Conservation (phyloP, 1,140 invertebrate species). For the Orchesella cincta region DNA sequence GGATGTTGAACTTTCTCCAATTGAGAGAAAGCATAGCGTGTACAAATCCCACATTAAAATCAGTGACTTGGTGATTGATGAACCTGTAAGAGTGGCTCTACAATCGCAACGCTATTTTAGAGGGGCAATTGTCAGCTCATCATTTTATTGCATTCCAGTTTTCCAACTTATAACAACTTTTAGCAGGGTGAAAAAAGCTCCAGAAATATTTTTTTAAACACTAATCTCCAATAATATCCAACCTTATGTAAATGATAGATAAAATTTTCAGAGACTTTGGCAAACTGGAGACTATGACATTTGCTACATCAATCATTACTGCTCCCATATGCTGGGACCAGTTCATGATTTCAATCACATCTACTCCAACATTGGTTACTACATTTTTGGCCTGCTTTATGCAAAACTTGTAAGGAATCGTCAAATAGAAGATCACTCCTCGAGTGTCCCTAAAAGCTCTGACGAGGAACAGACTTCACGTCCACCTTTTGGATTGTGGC, state of each 20-base stretch:
- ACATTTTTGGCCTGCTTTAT: constrained; percentile 72
- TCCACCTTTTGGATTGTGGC: not conserved
- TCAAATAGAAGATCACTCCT: constrained; percentile 37
- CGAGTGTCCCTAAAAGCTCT: too few relatives aligned
- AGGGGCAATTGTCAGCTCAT: constrained; percentile 37
- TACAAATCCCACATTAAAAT: not conserved
- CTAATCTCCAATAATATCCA: too few relatives aligned
- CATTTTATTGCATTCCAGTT: constrained; percentile 48
- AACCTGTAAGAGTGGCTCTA: not conserved
- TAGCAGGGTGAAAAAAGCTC: too few relatives aligned
- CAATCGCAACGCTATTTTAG: constrained; percentile 45
- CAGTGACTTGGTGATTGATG: not conserved
- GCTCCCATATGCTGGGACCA: constrained; percentile 74
- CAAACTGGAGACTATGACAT: constrained; percentile 83
- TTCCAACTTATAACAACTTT: constrained; percentile 49
- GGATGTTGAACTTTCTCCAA: too few relatives aligned
- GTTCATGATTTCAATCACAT: constrained; percentile 85
- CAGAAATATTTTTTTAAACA: too few relatives aligned
- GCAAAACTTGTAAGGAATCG: constrained; percentile 55
- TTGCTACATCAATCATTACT: constrained; percentile 91
- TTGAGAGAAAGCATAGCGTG: too few relatives aligned
- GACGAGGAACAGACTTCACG: not conserved
- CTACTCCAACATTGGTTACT: constrained; percentile 84
- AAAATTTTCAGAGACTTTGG: constrained; percentile 75
- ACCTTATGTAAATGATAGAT: too few relatives aligned